phyloP scores from a whole-genome alignment of 2,888 invertebrate species.

The Pachycephus smyrnensis region DNA sequence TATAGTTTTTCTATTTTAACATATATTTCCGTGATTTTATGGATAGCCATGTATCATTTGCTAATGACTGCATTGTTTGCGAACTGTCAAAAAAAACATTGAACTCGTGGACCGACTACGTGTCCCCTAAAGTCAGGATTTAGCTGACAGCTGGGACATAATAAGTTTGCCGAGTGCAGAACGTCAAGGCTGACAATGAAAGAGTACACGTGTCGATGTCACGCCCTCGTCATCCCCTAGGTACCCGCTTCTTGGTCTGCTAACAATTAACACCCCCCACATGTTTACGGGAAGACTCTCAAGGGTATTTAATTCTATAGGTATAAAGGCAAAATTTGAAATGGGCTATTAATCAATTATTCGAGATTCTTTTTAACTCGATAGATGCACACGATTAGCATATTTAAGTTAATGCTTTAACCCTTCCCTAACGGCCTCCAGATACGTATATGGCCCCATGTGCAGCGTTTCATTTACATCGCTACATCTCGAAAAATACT shows the following conservation, averaged over 20 bases:
- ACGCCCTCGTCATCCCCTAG: background rate
- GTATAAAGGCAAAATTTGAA: background rate
- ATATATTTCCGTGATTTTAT: too few species aligned
- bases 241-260: background rate
- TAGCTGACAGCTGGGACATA: background rate
- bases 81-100: background rate
- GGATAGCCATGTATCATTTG: too few species aligned
- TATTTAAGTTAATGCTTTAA: background rate
- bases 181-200: background rate
- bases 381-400: background rate
- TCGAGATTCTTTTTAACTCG: background rate
- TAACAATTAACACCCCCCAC: background rate
- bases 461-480: too few species aligned
- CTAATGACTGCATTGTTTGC: background rate
- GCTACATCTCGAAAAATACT: too few species aligned
- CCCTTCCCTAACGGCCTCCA: background rate
- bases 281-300: background rate
- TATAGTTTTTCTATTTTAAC: too few species aligned
- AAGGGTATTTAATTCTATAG: background rate
- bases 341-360: background rate
- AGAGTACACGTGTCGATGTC: constrained; percentile 1
- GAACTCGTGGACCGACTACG: background rate
- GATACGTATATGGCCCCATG: background rate
- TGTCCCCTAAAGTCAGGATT: background rate
- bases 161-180: background rate